phyloP scores from a whole-genome alignment of 2,888 invertebrate species.

The Nomada ruficornis region DNA sequence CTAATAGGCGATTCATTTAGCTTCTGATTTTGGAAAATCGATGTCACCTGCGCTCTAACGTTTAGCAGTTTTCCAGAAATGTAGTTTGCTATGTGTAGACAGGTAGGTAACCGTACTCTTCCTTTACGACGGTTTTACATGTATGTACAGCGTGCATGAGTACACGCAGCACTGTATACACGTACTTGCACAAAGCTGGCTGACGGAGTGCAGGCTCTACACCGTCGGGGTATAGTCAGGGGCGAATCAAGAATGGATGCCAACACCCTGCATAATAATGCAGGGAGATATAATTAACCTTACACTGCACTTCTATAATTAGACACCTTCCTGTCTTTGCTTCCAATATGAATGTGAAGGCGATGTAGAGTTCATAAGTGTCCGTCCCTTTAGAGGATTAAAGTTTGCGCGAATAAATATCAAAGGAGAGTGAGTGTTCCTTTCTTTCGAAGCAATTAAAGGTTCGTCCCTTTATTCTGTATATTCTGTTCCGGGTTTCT shows the following conservation, averaged over 20 bases:
- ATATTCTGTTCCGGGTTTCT: too few species aligned
- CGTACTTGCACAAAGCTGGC: neutral
- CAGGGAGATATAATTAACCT: slow-evolving; percentile 46
- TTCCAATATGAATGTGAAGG: slow-evolving; percentile 31
- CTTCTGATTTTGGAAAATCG: neutral
- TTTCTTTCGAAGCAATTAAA: neutral
- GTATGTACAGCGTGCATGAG: slow-evolving; percentile 19
- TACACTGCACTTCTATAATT: slow-evolving; percentile 43
- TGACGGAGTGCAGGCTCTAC: slow-evolving; percentile 42
- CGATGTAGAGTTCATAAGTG: neutral
- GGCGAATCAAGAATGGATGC: slow-evolving; percentile 55
- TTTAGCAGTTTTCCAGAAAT: slow-evolving; percentile 36
- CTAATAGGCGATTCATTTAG: too few species aligned
- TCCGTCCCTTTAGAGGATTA: neutral
- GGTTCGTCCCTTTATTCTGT: too few species aligned
- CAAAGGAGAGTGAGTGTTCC: neutral
- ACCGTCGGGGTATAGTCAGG: slow-evolving; percentile 50
- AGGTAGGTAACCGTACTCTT: slow-evolving; percentile 60
- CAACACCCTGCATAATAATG: slow-evolving; percentile 45
- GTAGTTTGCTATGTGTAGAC: slow-evolving; percentile 43
- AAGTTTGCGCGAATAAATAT: neutral
- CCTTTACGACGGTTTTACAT: slow-evolving; percentile 46
- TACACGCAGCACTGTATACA: slow-evolving; percentile 20
- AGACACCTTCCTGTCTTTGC: slow-evolving; percentile 36
- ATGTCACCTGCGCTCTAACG: neutral